Evolutionary conservation across 1,140 invertebrate species (phyloP).

Genomic region (Zaprionus nigranus): DNA sequence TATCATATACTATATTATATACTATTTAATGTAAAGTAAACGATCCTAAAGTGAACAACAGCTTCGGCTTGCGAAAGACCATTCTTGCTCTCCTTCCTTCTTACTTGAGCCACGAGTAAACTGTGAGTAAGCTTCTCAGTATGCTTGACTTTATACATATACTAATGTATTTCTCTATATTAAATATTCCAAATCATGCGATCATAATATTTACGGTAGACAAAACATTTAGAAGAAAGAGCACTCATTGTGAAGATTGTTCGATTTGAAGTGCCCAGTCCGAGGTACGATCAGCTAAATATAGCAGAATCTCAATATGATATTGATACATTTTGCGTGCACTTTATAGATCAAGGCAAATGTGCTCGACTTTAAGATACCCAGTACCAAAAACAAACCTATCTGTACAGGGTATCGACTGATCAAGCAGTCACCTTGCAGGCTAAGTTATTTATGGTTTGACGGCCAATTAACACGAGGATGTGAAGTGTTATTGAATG

Average conservation of each 20-base stretch:
- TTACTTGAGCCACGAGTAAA: not conserved
- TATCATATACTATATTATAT: no score
- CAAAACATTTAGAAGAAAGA: conserved; percentile 1
- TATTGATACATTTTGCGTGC: not conserved
- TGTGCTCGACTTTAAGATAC: not conserved
- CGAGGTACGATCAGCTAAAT: not conserved
- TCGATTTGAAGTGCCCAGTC: not conserved
- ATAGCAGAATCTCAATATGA: not conserved
- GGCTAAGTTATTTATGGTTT: not conserved
- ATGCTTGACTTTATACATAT: not conserved
- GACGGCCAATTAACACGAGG: conserved; percentile 27
- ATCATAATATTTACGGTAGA: not conserved
- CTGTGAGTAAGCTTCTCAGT: not conserved
- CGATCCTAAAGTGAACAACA: not conserved
- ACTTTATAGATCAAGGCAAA: no score
- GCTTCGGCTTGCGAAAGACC: not conserved
- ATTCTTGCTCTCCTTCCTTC: not conserved
- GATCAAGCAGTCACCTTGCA: not conserved
- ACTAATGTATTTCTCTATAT: not conserved
- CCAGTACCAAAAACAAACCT: not conserved
- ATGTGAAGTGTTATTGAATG: conserved; percentile 31
- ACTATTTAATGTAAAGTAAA: not conserved
- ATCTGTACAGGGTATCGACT: conserved; percentile 15
- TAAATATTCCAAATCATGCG: not conserved
- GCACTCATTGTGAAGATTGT: conserved; percentile 1